Base-by-base conservation (phyloP, 2,888 invertebrate genomes). In the Trachelus stipa region DNA sequence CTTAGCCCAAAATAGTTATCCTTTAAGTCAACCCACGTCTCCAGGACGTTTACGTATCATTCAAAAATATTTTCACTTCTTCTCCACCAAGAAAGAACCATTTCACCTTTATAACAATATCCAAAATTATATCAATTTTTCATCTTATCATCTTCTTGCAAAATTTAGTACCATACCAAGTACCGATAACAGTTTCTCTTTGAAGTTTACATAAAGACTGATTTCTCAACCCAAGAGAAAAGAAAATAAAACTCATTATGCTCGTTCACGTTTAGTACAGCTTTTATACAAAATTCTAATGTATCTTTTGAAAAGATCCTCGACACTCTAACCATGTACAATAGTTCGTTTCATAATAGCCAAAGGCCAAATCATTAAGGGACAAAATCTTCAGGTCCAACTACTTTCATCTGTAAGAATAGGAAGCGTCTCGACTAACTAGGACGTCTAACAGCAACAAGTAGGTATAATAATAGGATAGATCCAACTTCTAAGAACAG, bases 401-500 rank as follows among this genome's bases (percentile, higher is more conserved):
- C 56, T 23, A 23, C 56, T 56, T 56, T 56, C 9, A 23, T 56
- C 23, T 2, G 23, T 56, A 23, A 56, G 56, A 56, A 56, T 56
- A 23, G 56, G 23, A 56, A 56, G 23, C 56, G 23, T 23, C 9
- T 56, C 23, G 6, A 56, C 56, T 56, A 56, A 56, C 23, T 23
- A 56, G 56, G 56, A 56, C 56, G 56, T 56, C 56, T 23, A 23
- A 9, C 23, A 56, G 23, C 56, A 56, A 56, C 23, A 56, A 23
- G 9, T 23, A 23, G 56, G 23, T 56, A 23, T 23, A 23, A 56
- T 23, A 56, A 56, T 56, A 56, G 56, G 23, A 23, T 56, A 56
- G 56, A 56, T 23, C 56, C 56, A 23, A 56, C 56, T 56, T 56
- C 56, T 56, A 56, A 23, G 56, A 74, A 76, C 79, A 80, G 79